A percentile compares a stretch with the other conserved stretches of the same genome.
Conservation (phyloP, 2,888 invertebrate genomes). For the Clistopyga incitator region DNA sequence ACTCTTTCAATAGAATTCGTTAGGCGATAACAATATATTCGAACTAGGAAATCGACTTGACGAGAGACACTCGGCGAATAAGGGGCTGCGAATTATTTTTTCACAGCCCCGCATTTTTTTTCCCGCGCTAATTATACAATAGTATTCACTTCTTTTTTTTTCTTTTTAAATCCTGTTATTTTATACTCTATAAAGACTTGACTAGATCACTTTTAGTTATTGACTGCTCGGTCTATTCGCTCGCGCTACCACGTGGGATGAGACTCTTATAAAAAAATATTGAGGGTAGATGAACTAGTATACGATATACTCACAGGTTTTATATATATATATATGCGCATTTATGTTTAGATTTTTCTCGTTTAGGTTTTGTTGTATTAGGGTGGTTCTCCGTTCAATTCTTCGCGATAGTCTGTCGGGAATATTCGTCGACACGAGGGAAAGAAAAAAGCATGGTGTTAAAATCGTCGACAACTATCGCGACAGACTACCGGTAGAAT, state of each 20-base stretch:
- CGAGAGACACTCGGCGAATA: conserved; percentile 46
- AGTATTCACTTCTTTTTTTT: conserved; percentile 46
- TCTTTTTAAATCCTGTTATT: conserved; percentile 47
- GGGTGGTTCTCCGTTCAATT: conserved; percentile 32
- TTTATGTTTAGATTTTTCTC: conserved; percentile 53
- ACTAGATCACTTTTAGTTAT: conserved; percentile 81
- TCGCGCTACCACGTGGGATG: conserved; percentile 77
- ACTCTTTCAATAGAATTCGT: conserved; percentile 68
- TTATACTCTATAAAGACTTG: conserved; percentile 77
- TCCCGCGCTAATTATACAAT: conserved; percentile 47
- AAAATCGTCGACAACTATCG: neutral
- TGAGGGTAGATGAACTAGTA: conserved; percentile 79
- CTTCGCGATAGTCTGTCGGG: conserved; percentile 24
- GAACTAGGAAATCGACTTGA: conserved; percentile 59
- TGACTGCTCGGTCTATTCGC: conserved; percentile 76
- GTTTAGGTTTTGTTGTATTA: conserved; percentile 54
- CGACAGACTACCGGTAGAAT: conserved; percentile 19
- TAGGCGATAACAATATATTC: conserved; percentile 69
- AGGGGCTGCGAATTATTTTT: neutral
- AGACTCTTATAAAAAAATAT: conserved; percentile 82
- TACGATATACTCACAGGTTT: conserved; percentile 70
- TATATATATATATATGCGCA: conserved; percentile 33
- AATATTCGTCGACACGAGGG: conserved; percentile 1
- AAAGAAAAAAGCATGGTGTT: conserved; percentile 7
- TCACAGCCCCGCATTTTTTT: conserved; percentile 25